A percentile compares a stretch with the other conserved stretches of the same genome.
Evolutionary conservation across 2,797 vertebrate species (phyloP).

Genomic region (Esox lucius): DNA sequence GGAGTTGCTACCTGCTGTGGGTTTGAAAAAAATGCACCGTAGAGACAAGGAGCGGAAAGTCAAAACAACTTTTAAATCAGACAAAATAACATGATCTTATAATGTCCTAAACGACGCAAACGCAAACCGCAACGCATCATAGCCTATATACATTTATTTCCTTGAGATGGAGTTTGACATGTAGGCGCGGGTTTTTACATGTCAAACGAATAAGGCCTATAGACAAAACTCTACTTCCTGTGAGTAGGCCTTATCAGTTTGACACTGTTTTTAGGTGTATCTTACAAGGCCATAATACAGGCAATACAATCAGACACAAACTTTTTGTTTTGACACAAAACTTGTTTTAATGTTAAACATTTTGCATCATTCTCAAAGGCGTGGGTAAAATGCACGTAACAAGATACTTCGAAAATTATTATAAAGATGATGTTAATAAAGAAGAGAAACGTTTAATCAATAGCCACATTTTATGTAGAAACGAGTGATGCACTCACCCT

Average conservation of each 20-base stretch:
- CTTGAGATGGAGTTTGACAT: not conserved
- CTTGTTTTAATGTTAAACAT: not conserved
- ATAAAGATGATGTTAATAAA: not conserved
- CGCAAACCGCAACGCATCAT: not conserved
- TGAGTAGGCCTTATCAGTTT: not conserved
- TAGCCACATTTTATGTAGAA: not conserved
- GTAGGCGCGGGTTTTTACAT: not conserved
- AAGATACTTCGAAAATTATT: not conserved
- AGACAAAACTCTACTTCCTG: not conserved
- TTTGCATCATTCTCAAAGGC: not conserved
- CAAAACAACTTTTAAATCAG: constrained; percentile 31
- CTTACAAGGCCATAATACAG: not conserved
- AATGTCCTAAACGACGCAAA: not conserved
- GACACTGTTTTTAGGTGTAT: not conserved
- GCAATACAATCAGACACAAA: not conserved
- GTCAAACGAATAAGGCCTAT: not conserved
- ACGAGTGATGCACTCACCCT: constrained; percentile 86
- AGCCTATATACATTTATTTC: not conserved
- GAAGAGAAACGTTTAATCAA: not conserved
- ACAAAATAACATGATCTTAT: not conserved
- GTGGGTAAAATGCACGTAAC: not conserved
- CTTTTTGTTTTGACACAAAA: not conserved
- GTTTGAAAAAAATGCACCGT: constrained; percentile 34
- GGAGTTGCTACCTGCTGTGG: constrained; percentile 98
- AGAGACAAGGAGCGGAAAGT: not conserved